Conservation (phyloP, 2,797 vertebrate genomes). For the Euthynnus affinis region DNA sequence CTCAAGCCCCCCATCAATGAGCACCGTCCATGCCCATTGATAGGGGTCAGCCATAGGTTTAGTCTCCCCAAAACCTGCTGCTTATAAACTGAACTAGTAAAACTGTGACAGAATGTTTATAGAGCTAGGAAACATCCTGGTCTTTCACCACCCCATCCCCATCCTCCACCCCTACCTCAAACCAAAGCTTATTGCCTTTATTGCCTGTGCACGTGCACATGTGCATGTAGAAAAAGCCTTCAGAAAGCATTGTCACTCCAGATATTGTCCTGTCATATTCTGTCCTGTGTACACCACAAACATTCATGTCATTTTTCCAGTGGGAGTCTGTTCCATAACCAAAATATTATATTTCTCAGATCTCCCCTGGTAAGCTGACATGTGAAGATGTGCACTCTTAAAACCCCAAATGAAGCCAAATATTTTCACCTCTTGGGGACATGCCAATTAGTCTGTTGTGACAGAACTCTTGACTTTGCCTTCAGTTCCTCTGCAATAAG, state of each 20-base stretch:
- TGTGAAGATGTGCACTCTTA: slow-evolving; percentile 37
- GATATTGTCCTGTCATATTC: slow-evolving; percentile 24
- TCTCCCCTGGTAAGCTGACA: slow-evolving; percentile 57
- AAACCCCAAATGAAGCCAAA: slow-evolving; percentile 60
- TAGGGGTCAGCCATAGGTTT: slow-evolving; percentile 17
- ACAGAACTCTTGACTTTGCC: slow-evolving; percentile 64
- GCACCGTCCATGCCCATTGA: slow-evolving; percentile 3
- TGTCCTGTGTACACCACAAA: slow-evolving; percentile 27
- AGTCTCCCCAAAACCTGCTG: slow-evolving; percentile 40
- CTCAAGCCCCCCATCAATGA: not conserved
- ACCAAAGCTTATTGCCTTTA: slow-evolving; percentile 80
- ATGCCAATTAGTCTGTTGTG: slow-evolving; percentile 35
- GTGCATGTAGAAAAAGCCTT: slow-evolving; percentile 70
- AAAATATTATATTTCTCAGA: slow-evolving; percentile 75
- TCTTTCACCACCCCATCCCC: not conserved
- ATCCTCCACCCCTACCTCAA: slow-evolving; percentile 45
- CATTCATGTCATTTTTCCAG: slow-evolving; percentile 57
- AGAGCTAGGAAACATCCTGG: not conserved
- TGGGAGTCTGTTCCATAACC: slow-evolving; percentile 75
- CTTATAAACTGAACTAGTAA: slow-evolving; percentile 35
- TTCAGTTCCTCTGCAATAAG: slow-evolving; percentile 71
- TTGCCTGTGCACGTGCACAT: slow-evolving; percentile 60
- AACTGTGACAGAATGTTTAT: slow-evolving; percentile 4
- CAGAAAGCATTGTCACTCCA: slow-evolving; percentile 39
- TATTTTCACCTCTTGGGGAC: slow-evolving; percentile 32